Percentiles rank a stretch among this genome's conserved stretches.
Conservation (phyloP, 2,888 invertebrate species). For the Apotomis betuletana region DNA sequence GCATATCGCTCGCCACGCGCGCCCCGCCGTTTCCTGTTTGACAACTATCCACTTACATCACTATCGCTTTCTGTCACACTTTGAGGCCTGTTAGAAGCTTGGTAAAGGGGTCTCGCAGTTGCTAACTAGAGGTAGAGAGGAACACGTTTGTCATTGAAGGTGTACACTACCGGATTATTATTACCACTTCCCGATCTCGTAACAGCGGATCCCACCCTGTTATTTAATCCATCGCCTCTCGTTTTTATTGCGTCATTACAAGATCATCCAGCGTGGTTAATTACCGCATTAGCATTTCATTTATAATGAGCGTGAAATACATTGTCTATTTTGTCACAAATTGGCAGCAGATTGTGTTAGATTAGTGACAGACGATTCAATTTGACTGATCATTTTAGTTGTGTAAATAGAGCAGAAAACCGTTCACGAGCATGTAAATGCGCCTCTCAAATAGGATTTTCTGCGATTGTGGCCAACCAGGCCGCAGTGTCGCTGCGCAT, state of each 20-base stretch:
- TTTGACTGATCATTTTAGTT: conserved; percentile 72
- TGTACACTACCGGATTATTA: conserved; percentile 70
- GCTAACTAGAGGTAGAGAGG: conserved; percentile 70
- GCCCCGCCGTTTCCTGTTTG: conserved; percentile 81
- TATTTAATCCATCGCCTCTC: conserved; percentile 65
- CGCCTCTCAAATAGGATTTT: conserved; percentile 65
- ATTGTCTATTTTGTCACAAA: conserved; percentile 56
- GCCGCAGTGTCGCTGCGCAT: conserved; percentile 59
- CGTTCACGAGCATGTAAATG: conserved; percentile 64
- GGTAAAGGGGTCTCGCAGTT: conserved; percentile 78
- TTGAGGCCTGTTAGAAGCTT: conserved; percentile 76
- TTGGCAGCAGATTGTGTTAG: conserved; percentile 58
- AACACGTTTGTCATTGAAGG: conserved; percentile 69
- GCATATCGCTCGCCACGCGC: conserved; percentile 76
- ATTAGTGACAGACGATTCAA: conserved; percentile 70
- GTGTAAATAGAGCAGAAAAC: conserved; percentile 76
- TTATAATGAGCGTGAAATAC: conserved; percentile 60
- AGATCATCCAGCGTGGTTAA: conserved; percentile 55
- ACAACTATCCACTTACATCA: conserved; percentile 83
- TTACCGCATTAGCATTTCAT: conserved; percentile 58
- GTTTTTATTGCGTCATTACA: conserved; percentile 57
- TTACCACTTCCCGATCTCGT: conserved; percentile 68
- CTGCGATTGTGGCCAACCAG: conserved; percentile 67
- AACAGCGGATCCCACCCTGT: conserved; percentile 68
- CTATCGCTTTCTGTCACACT: conserved; percentile 81